A percentile compares a stretch with the other conserved stretches of the same genome.
Conservation (phyloP, 2,113 vertebrate genomes). For the Rhinolophus ferrumequinum region DNA sequence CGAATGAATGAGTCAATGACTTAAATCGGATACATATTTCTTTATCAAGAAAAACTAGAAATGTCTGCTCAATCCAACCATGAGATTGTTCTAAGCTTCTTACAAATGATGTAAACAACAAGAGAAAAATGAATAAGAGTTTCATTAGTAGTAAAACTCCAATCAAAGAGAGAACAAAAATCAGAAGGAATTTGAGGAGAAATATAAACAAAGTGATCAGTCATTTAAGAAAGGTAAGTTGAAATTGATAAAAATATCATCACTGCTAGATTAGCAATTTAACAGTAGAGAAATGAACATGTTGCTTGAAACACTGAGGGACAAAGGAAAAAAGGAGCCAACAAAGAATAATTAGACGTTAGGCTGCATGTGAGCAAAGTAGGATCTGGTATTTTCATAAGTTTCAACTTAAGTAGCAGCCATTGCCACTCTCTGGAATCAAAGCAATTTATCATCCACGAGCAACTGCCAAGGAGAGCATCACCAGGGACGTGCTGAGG, state of each 20-base stretch:
- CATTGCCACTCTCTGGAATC: slow-evolving; percentile 64
- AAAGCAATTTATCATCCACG: slow-evolving; percentile 80
- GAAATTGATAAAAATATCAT: neutral
- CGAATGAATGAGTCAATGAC: neutral
- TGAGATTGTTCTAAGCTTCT: neutral
- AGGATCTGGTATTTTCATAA: slow-evolving; percentile 55
- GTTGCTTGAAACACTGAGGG: neutral
- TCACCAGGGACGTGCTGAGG: slow-evolving; percentile 60
- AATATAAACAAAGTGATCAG: neutral
- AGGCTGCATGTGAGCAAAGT: slow-evolving; percentile 27
- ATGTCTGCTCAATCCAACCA: neutral
- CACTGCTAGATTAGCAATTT: neutral
- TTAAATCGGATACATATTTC: neutral
- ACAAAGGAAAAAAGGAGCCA: slow-evolving; percentile 4
- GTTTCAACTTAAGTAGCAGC: slow-evolving; percentile 62
- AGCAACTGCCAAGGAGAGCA: slow-evolving; percentile 64
- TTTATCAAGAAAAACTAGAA: neutral
- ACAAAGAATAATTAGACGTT: slow-evolving; percentile 63
- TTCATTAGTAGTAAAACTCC: neutral
- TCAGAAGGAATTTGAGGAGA: neutral
- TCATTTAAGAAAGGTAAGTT: slow-evolving; percentile 25
- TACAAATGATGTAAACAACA: neutral
- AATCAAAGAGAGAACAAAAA: neutral
- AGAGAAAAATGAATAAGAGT: neutral
- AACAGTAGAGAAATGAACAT: slow-evolving; percentile 22